phyloP scores from a whole-genome alignment of 2,888 invertebrate species.

The Eurois occulta region DNA sequence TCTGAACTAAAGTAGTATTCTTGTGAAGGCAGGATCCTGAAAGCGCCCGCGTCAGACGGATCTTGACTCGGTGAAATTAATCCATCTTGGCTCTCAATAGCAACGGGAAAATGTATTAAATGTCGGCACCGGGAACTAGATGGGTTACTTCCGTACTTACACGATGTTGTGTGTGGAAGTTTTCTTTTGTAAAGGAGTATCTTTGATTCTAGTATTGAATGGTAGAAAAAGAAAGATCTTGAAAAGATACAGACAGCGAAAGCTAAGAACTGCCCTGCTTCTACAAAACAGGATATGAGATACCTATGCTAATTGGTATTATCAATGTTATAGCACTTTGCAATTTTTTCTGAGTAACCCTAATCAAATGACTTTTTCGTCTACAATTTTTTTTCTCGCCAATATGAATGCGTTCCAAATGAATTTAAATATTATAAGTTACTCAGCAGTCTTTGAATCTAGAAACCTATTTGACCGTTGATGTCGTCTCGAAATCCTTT shows the following conservation, averaged over 20 bases:
- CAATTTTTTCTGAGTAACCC: neutral
- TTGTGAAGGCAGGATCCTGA: slow-evolving; percentile 81
- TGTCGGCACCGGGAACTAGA: slow-evolving; percentile 65
- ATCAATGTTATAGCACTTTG: neutral
- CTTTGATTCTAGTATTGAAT: slow-evolving; percentile 4
- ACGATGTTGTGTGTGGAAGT: slow-evolving; percentile 22
- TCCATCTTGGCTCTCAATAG: slow-evolving; percentile 84
- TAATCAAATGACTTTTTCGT: neutral
- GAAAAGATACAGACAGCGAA: neutral
- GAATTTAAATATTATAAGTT: neutral
- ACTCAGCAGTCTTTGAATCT: slow-evolving; percentile 57
- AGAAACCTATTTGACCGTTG: slow-evolving; percentile 77
- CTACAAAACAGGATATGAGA: neutral
- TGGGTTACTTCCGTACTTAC: slow-evolving; percentile 55
- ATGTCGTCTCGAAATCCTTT: slow-evolving; percentile 76
- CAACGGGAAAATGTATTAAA: slow-evolving; percentile 79
- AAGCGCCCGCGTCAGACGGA: slow-evolving; percentile 82
- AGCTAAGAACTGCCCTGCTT: neutral
- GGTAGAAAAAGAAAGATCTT: neutral
- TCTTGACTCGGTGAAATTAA: slow-evolving; percentile 87
- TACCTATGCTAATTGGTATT: neutral
- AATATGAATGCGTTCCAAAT: slow-evolving; percentile 2
- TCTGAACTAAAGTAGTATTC: slow-evolving; percentile 84
- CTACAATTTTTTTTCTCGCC: neutral
- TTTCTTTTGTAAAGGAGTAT: slow-evolving; percentile 20